Base-by-base conservation (phyloP, 2,888 invertebrate genomes). In the Dryadula phaetusa region DNA sequence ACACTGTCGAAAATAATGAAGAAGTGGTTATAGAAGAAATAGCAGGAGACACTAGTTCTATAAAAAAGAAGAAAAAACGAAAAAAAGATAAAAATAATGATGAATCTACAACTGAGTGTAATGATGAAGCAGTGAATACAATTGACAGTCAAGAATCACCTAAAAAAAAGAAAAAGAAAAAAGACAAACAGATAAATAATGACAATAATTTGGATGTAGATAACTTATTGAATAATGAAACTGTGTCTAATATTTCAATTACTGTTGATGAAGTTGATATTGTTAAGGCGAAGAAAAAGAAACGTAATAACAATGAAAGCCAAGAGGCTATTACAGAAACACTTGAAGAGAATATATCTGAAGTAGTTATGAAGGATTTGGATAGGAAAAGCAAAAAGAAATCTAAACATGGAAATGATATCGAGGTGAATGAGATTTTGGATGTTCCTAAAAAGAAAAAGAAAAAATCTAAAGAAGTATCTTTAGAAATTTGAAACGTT, bases 391-490 rank as follows among this genome's bases (percentile, higher is more conserved):
- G 69, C 5, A 70, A 67, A 40, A 73, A 72, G 25, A 74, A 71
- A 62, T 73, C 70, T 37, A 74, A 74, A 18, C 53, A 70, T 62
- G 46, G 14, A 4, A 66, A 65, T 8, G 28, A 62, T 42, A 14
- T 46, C 22, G 42, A 47, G 40, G 16, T 25, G 10, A 16, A 12
- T n/a, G 60, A 47, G 0, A 54, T 44, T 25, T 20, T 16, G 7
- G 66, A 67, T 63, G 64, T 71, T 7, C 73, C 72, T 7, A 80
- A 76, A 70, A 81, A 79, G 74, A 82, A 79, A 69, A 80, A 70
- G 54, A 66, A 69, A 25, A 66, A 64, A 66, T 18, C n/a, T 44
- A 52, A 63, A n/a, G 34, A 46, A 12, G 6, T 22, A 12, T 63
- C n/a, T 32, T 25, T 62, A 18, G n/a, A 56, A 46, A 60, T 14